Conservation (phyloP, 2,113 vertebrate genomes). For the Globicephala melas region DNA sequence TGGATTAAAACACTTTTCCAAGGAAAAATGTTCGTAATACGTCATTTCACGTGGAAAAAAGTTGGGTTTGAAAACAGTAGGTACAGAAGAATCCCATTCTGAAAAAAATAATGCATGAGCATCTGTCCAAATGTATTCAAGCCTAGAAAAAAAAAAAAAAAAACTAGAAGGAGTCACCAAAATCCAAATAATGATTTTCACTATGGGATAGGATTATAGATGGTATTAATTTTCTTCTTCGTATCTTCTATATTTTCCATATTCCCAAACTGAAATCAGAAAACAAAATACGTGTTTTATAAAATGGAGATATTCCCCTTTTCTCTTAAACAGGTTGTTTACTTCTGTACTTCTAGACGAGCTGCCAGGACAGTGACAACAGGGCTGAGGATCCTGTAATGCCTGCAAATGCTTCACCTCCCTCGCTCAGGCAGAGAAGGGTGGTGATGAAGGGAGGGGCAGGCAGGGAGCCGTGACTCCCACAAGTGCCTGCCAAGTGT, state of each 20-base stretch:
- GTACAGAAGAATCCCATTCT: neutral
- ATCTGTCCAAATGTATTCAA: neutral
- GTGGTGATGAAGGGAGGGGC: too few species aligned
- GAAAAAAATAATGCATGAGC: neutral
- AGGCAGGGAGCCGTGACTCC: neutral
- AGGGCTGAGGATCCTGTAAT: neutral
- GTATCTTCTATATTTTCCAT: neutral
- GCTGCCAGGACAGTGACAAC: neutral
- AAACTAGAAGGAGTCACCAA: neutral
- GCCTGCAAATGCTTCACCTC: neutral
- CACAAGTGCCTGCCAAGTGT: neutral
- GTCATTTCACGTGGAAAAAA: neutral
- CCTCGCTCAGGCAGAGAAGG: neutral
- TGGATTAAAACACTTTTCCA: neutral
- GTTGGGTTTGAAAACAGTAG: neutral
- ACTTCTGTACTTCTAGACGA: neutral
- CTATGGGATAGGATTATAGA: neutral
- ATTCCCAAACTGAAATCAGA: neutral
- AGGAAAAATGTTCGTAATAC: neutral
- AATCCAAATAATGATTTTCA: neutral
- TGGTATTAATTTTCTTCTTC: neutral
- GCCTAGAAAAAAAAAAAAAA: rapidly evolving
- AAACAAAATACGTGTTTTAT: neutral
- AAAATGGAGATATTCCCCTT: neutral
- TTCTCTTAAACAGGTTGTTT: neutral